Base-by-base conservation (phyloP, 1,140 invertebrate species). In the Thalassaphorura encarpata region DNA sequence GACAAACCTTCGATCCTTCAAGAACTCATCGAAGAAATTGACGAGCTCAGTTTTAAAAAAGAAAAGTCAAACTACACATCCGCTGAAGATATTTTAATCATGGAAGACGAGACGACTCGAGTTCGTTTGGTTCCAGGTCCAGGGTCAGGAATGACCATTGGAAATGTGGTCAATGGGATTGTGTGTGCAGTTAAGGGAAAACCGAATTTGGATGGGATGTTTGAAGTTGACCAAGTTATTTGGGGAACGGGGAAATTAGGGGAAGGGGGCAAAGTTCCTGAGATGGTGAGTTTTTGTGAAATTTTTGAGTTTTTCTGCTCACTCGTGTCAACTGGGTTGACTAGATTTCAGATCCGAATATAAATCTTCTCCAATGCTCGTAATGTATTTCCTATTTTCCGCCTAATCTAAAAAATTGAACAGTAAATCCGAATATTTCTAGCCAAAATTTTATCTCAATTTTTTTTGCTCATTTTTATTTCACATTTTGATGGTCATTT, bases 231-330 rank as follows among this genome's bases (percentile, higher is more conserved):
- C 6, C 56, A 61, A n/a, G 43, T 54, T 1, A 53, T 64, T 33
- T 64, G 23, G 21, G 28, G 59, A 19, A 64, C 63, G 0, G 59
- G 59, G 13, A 42, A 43, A 31, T n/a, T n/a, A n/a, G n/a, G n/a
- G n/a, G n/a, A n/a, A n/a, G n/a, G n/a, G n/a, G n/a, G n/a, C n/a
- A 26, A 28, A 19, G 46, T 54, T 36, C 19, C 28, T 29, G 57
- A 56, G 57, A 64, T 62, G 63, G 62, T 61, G 49, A 47, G 33
- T n/a, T n/a, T n/a, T n/a, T n/a, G n/a, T n/a, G n/a, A n/a, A n/a
- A n/a, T n/a, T n/a, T n/a, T n/a, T n/a, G n/a, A n/a, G n/a, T n/a
- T n/a, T n/a, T n/a, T n/a, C n/a, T n/a, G n/a, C n/a, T n/a, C n/a
- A n/a, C n/a, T n/a, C n/a, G n/a, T n/a, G n/a, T n/a, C n/a, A n/a